Evolutionary conservation across 2,797 vertebrate genomes (phyloP).

Genomic region (Epinephelus awoara): DNA sequence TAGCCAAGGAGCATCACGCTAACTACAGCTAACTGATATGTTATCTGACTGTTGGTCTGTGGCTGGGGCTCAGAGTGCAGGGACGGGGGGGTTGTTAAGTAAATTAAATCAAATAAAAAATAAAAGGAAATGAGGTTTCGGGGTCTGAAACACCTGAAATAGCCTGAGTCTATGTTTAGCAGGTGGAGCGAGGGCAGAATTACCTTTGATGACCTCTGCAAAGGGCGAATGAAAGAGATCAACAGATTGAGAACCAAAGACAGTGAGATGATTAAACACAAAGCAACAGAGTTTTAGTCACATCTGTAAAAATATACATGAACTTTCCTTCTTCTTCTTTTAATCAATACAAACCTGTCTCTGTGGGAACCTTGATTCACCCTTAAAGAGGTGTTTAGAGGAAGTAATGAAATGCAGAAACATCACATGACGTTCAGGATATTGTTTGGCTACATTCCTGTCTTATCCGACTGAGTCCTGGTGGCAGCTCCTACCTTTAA

Average conservation of each 20-base stretch:
- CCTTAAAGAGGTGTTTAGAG: constrained; percentile 54
- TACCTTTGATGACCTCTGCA: constrained; percentile 83
- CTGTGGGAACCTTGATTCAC: constrained; percentile 31
- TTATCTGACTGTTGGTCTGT: constrained; percentile 17
- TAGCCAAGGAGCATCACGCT: constrained; percentile 79
- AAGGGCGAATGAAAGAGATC: constrained; percentile 74
- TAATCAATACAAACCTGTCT: constrained; percentile 72
- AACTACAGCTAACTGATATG: constrained; percentile 24
- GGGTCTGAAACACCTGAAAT: constrained; percentile 40
- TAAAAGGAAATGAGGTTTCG: background rate
- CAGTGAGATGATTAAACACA: constrained; percentile 52
- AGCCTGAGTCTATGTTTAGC: constrained; percentile 41
- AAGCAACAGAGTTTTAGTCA: constrained; percentile 36
- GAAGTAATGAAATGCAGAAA: constrained; percentile 56
- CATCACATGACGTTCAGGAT: constrained; percentile 41
- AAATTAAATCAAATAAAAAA: background rate
- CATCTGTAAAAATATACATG: background rate
- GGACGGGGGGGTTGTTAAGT: constrained; percentile 31
- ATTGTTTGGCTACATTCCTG: constrained; percentile 83
- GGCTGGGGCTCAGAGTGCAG: constrained; percentile 36
- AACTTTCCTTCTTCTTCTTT: background rate
- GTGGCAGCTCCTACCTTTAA: constrained; percentile 93
- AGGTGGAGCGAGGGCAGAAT: constrained; percentile 64
- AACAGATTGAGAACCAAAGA: constrained; percentile 70
- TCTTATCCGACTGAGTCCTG: constrained; percentile 78